These are phyloP conservation scores for Mohoua ochrocephala DNA, from an alignment of 2,113 vertebrate genomes.

Conservation along the genomic window DNA sequence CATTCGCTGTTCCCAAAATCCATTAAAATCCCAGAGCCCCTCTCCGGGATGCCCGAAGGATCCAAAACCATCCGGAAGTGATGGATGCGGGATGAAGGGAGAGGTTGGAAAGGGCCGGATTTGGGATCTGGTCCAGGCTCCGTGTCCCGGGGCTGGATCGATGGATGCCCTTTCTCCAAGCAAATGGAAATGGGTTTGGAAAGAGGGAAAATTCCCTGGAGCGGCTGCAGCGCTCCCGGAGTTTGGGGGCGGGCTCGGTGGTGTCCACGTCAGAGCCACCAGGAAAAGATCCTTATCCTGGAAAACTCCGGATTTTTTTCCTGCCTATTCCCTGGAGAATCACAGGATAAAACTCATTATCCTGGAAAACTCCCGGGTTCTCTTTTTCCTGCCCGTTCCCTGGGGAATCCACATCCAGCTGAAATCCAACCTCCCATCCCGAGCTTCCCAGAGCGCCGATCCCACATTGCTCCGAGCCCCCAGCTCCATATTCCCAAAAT, in stretches of 20 bases:
- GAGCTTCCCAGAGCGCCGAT: background rate
- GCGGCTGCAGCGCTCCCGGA: accelerated
- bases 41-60: accelerated
- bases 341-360: background rate
- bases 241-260: too few species aligned
- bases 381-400: background rate
- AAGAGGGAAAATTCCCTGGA: background rate
- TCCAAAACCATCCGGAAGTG: background rate
- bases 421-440: background rate
- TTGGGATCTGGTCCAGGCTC: background rate
- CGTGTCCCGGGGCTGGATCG: accelerated
- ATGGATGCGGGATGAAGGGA: background rate
- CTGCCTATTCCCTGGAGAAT: accelerated
- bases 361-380: background rate
- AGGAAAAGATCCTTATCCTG: background rate
- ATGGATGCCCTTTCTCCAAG: background rate
- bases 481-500: background rate
- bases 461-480: background rate
- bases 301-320: background rate
- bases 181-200: background rate
- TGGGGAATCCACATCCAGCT: background rate
- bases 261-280: too few species aligned
- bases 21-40: background rate
- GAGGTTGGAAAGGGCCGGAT: accelerated
- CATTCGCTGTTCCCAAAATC: background rate